These are phyloP conservation scores for Pristis pectinata DNA, from an alignment of 2,797 vertebrate genomes.

Conservation along the genomic window DNA sequence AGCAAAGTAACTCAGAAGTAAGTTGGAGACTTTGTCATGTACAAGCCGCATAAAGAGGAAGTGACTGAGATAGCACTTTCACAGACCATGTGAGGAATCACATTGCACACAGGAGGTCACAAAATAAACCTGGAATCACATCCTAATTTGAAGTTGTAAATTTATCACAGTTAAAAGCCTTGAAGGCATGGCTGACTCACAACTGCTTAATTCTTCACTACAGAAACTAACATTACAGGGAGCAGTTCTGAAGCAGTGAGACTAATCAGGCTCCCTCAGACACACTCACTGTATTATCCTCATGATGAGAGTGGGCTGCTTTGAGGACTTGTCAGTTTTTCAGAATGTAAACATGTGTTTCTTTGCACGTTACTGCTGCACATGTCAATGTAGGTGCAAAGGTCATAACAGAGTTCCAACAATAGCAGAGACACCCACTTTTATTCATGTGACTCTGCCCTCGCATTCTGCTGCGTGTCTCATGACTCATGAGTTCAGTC, in stretches of 20 bases:
- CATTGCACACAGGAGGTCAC: not conserved
- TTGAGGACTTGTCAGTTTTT: not conserved
- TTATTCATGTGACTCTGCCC: not conserved
- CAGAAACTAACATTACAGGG: not conserved
- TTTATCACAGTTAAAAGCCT: not conserved
- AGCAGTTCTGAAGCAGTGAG: not conserved
- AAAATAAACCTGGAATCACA: not conserved
- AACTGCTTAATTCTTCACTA: not conserved
- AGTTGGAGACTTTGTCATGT: not conserved
- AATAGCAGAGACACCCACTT: not conserved
- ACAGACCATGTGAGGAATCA: not conserved
- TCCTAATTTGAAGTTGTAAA: not conserved
- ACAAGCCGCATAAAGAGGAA: not conserved
- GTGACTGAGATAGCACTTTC: not conserved
- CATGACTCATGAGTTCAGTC: not conserved
- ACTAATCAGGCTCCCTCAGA: not conserved
- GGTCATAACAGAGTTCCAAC: not conserved
- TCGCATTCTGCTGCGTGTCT: not conserved
- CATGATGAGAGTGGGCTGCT: not conserved
- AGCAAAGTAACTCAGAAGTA: not conserved
- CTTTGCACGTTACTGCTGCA: not conserved
- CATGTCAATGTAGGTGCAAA: not conserved
- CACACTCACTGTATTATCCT: not conserved
- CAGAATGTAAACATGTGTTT: not conserved
- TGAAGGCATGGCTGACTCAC: not conserved